Evolutionary conservation across 2,113 vertebrate genomes (phyloP), one percentile per base, ranked within the genome.

Genomic region (Zapornia atra): DNA sequence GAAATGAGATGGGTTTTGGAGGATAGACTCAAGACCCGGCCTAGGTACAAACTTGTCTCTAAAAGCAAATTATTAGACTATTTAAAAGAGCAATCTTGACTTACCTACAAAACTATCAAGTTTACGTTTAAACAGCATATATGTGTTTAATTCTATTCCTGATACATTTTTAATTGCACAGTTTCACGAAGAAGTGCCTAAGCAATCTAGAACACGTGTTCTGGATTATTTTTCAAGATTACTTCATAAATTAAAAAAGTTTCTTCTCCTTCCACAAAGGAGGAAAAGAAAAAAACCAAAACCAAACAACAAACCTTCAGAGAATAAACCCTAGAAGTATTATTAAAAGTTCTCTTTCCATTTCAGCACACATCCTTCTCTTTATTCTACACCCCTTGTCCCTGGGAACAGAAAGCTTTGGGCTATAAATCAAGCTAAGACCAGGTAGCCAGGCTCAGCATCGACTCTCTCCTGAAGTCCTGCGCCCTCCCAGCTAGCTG

Each of bases 191-290:
- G 44, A 46, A 19, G 17, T 46, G 44, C 44, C 44, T 46, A 46
- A 46, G 44, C 61, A 78, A 95, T 83, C 94, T 64, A 96, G n/a
- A 94, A 69, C 95, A 95, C 53, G 76, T 73, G 86, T 46, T 96
- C 82, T 81, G 46, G 82, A 94, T 82, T 86, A 96, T 95, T 97
- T 90, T 76, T 89, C 81, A 68, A 70, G 85, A 91, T 86, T 65
- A 94, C 93, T 95, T 75, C 60, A 87, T 59, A 86, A 90, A 97
- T 84, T 88, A 64, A 65, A 69, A 65, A 98, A 98, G 94, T 98
- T 97, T 97, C 70, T 89, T 78, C 92, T 65, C 86, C 54, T 93
- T 80, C 82, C 79, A 10, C 33, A 24, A 65, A 51, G 24, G 9
- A 3, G 11, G 9, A n/a, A 6, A 10, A 51, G 34, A 38, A 36